A percentile compares a stretch with the other conserved stretches of the same genome.
phyloP scores from a whole-genome alignment of 2,888 invertebrate species.

The Rhamnusium bicolor region DNA sequence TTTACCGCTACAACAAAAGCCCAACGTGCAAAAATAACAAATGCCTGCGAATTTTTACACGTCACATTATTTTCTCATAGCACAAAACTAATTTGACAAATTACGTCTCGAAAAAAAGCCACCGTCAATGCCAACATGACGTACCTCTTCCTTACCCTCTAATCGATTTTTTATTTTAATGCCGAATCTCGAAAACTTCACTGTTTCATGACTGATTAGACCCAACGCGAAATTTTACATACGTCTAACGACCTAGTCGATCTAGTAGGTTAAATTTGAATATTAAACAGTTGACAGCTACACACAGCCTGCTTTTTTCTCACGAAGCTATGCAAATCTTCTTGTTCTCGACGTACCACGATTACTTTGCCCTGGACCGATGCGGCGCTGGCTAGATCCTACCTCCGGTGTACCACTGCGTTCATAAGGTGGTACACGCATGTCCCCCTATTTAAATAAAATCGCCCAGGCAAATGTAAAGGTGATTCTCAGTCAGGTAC shows the following conservation, averaged over 20 bases:
- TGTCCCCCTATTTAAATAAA: slow-evolving; percentile 50
- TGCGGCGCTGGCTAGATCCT: not conserved
- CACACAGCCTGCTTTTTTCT: slow-evolving; percentile 64
- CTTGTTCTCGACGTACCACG: slow-evolving; percentile 45
- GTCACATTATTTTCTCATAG: slow-evolving; percentile 62
- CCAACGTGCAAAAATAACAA: slow-evolving; percentile 37
- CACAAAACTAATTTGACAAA: slow-evolving; percentile 62
- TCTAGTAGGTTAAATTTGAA: slow-evolving; percentile 51
- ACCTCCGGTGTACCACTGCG: slow-evolving; percentile 27
- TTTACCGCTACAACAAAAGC: slow-evolving; percentile 37
- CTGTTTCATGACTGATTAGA: slow-evolving; percentile 60
- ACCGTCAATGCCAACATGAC: slow-evolving; percentile 12
- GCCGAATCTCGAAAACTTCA: slow-evolving; percentile 40
- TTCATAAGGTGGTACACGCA: slow-evolving; percentile 42
- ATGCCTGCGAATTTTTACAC: slow-evolving; percentile 50
- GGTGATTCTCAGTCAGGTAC: slow-evolving; percentile 35
- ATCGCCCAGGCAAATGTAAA: slow-evolving; percentile 44
- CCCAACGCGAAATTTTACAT: slow-evolving; percentile 46
- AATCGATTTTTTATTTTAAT: slow-evolving; percentile 64
- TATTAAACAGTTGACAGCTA: slow-evolving; percentile 59
- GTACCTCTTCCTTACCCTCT: slow-evolving; percentile 38
- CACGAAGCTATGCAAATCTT: slow-evolving; percentile 65
- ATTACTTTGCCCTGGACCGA: slow-evolving; percentile 39
- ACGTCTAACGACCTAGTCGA: slow-evolving; percentile 51
- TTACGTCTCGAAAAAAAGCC: slow-evolving; percentile 50